These are phyloP conservation scores for Ceryle rudis DNA, from an alignment of 2,797 vertebrate genomes.

Conservation along the genomic window DNA sequence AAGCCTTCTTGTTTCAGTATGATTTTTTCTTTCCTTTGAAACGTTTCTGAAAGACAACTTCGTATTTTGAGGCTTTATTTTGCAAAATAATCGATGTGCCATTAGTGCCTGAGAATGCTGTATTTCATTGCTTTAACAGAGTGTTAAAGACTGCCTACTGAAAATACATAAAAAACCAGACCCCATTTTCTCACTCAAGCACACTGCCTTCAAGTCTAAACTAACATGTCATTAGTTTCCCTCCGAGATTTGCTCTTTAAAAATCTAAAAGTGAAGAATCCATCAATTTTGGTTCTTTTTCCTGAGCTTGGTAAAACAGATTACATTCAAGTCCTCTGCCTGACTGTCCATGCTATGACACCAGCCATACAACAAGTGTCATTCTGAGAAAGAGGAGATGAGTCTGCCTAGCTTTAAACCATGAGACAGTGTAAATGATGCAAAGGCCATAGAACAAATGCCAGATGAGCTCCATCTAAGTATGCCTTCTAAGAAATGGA, in stretches of 20 bases:
- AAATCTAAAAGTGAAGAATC: not conserved
- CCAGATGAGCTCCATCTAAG: not conserved
- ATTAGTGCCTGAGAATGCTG: not conserved
- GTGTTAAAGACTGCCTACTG: not conserved
- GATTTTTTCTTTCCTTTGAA: not conserved
- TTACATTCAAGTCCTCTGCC: not conserved
- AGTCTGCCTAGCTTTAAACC: not conserved
- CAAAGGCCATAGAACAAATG: fast-evolving
- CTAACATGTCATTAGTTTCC: fast-evolving
- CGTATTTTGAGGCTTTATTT: not conserved
- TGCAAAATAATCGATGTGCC: not conserved
- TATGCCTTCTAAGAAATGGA: not conserved
- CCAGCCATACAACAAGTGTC: not conserved
- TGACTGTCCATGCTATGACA: not conserved
- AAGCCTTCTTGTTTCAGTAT: not conserved
- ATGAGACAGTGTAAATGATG: not conserved
- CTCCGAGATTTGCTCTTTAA: not conserved
- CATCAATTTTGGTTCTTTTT: not conserved
- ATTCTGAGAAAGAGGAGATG: not conserved
- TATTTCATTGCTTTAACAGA: not conserved
- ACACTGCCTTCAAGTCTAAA: not conserved
- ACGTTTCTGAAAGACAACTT: not conserved
- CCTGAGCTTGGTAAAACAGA: not conserved
- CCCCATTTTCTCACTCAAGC: not conserved
- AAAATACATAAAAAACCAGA: not conserved